Conservation (phyloP, 92 coral and sea anemone genomes). For the Epizoanthus rinbou region DNA sequence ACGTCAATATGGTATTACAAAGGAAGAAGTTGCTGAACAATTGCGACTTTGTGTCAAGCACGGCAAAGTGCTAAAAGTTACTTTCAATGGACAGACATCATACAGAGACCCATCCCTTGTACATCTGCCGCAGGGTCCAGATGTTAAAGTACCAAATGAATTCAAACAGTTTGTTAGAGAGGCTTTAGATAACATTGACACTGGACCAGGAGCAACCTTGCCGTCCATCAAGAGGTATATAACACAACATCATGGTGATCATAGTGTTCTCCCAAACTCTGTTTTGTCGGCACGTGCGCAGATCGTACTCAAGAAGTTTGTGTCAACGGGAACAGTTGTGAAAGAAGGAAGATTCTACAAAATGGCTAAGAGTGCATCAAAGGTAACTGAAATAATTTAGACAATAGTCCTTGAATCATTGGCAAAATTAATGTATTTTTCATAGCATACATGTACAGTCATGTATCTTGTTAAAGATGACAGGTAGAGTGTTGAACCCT, state of each 20-base stretch:
- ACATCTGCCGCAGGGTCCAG: slow-evolving; percentile 1
- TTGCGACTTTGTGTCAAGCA: slow-evolving; percentile 49
- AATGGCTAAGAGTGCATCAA: slow-evolving; percentile 16
- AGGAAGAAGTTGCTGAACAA: slow-evolving; percentile 48
- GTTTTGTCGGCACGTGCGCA: slow-evolving; percentile 30
- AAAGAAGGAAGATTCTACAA: slow-evolving; percentile 45
- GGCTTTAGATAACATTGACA: slow-evolving; percentile 43
- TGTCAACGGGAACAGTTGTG: slow-evolving; percentile 20
- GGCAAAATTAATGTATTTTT: too few relatives aligned
- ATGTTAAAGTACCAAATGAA: slow-evolving; percentile 29
- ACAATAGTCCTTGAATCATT: too few relatives aligned
- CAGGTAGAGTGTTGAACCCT: too few relatives aligned
- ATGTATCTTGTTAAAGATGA: too few relatives aligned
- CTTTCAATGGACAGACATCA: slow-evolving; percentile 51
- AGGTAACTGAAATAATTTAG: neutral
- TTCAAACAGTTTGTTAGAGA: slow-evolving; percentile 31
- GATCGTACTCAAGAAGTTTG: slow-evolving; percentile 35
- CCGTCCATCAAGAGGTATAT: slow-evolving; percentile 36
- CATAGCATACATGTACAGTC: too few relatives aligned
- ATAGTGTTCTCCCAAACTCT: slow-evolving; percentile 13
- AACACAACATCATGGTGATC: slow-evolving; percentile 28
- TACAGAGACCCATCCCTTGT: slow-evolving; percentile 46
- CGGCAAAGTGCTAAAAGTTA: slow-evolving; percentile 48
- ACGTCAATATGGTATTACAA: slow-evolving; percentile 47
- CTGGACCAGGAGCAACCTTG: slow-evolving; percentile 43